phyloP scores from a whole-genome alignment of 2,797 vertebrate species.

The Melanotaenia trifasciata region DNA sequence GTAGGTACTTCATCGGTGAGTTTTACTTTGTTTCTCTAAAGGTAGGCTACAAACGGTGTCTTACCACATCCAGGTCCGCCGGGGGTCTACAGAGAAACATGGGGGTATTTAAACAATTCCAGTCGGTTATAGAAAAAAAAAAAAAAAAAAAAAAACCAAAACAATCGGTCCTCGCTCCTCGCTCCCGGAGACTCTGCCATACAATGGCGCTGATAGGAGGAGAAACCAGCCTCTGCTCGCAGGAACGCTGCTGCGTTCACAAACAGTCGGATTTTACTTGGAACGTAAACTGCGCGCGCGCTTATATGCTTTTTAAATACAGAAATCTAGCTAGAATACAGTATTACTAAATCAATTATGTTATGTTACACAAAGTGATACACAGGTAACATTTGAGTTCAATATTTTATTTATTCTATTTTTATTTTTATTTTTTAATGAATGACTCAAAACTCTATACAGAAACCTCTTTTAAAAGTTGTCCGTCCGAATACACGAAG shows the following conservation, averaged over 20 bases:
- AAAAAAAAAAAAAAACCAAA: no score
- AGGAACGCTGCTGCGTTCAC: conserved; percentile 66
- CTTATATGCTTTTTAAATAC: not conserved
- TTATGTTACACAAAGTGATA: no score
- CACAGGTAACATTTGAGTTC: no score
- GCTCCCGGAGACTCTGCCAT: conserved; percentile 65
- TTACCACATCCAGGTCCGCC: conserved; percentile 74
- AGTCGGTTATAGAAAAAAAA: conserved; percentile 24
- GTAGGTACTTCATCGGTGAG: not conserved
- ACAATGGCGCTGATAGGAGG: conserved; percentile 80
- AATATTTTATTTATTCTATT: not conserved
- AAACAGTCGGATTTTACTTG: conserved; percentile 24
- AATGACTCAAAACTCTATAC: not conserved
- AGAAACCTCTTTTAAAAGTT: not conserved
- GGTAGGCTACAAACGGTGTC: conserved; percentile 18
- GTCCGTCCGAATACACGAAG: not conserved
- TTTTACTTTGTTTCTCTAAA: not conserved
- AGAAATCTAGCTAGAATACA: not conserved
- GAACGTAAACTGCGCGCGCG: conserved; percentile 4
- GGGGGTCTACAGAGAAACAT: conserved; percentile 71
- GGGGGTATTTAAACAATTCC: conserved; percentile 63
- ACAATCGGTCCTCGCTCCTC: conserved; percentile 32
- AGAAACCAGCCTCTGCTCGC: conserved; percentile 59
- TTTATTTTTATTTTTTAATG: not conserved
- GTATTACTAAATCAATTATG: no score